Base-by-base conservation (phyloP, 1,140 invertebrate species). In the Diuraphis noxia region DNA sequence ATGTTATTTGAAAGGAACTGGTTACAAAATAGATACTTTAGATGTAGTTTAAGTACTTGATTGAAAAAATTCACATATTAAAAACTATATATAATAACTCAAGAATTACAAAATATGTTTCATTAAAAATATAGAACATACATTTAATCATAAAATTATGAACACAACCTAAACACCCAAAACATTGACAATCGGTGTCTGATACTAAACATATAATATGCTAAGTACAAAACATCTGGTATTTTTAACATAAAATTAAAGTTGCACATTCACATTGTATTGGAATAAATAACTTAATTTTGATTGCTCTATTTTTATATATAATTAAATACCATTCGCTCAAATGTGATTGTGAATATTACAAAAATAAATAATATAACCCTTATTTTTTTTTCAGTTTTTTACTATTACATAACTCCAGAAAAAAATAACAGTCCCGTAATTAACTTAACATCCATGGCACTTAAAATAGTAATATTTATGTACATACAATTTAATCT, bases 391-490 rank as follows among this genome's bases (percentile, higher is more conserved):
- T 23, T n/a, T 41, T 52, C 36, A 52, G 52, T 40, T 63, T 56
- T 38, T 88, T 56, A 38, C 49, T 88, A 52, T 52, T 40, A 63
- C n/a, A 88, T 88, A 40, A 88, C 40, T 40, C 49, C 49, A 56
- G 52, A 88, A 88, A 88, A 23, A 63, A 56, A 88, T 38, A 88
- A 88, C 86, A 88, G 49, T 63, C 49, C 86, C 86, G 19, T 88
- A 88, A 63, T 88, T 88, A 88, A 88, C 86, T 63, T 63, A 63
- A 88, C 52, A 88, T 88, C 52, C 86, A 88, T 88, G 86, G 86
- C 86, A 88, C 86, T 88, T 88, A 88, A 88, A 63, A 63, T 88
- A 88, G 49, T 88, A 49, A 86, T 49, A 63, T 63, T 56, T 88
- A 63, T 88, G 36, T 88, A 88, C 52, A 38, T 38, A 40, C 36